These are phyloP conservation scores for Mythimna ferrago DNA, from an alignment of 2,888 invertebrate genomes.

Conservation along the genomic window DNA sequence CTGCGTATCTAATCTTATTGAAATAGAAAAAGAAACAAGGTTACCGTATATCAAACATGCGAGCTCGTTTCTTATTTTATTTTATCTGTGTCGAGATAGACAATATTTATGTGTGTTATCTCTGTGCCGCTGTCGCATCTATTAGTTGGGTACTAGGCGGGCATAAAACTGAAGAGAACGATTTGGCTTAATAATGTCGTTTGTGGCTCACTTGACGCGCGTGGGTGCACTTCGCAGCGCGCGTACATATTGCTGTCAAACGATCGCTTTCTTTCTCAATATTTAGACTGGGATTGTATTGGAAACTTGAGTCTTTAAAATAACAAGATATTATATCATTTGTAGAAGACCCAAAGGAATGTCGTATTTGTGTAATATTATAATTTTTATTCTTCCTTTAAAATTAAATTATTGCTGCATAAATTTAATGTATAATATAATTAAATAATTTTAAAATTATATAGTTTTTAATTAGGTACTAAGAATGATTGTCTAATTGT, in stretches of 20 bases:
- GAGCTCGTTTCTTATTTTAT: conserved; percentile 72
- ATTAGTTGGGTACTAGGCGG: conserved; percentile 77
- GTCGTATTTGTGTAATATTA: not conserved
- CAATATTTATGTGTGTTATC: conserved; percentile 72
- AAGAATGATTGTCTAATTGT: conserved; percentile 17
- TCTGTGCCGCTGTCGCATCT: conserved; percentile 73
- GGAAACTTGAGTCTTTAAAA: conserved; percentile 48
- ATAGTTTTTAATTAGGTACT: too few relatives aligned
- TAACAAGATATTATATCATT: conserved; percentile 42
- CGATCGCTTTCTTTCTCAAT: conserved; percentile 64
- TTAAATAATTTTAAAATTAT: too few relatives aligned
- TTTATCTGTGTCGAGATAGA: conserved; percentile 65
- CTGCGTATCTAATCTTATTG: conserved; percentile 76
- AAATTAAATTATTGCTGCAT: conserved; percentile 5
- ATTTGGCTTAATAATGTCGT: conserved; percentile 80
- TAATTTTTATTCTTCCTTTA: too few relatives aligned
- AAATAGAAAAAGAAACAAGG: conserved; percentile 76
- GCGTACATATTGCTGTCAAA: conserved; percentile 64
- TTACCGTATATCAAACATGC: conserved; percentile 67
- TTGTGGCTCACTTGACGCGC: conserved; percentile 70
- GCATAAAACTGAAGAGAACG: conserved; percentile 78
- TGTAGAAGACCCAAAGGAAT: conserved; percentile 44
- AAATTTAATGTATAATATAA: too few relatives aligned
- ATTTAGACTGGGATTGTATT: conserved; percentile 52
- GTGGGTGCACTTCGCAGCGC: conserved; percentile 70